Evolutionary conservation across 1,140 invertebrate genomes (phyloP), one percentile per base, ranked within the genome.

Genomic region (Prorops nasuta): DNA sequence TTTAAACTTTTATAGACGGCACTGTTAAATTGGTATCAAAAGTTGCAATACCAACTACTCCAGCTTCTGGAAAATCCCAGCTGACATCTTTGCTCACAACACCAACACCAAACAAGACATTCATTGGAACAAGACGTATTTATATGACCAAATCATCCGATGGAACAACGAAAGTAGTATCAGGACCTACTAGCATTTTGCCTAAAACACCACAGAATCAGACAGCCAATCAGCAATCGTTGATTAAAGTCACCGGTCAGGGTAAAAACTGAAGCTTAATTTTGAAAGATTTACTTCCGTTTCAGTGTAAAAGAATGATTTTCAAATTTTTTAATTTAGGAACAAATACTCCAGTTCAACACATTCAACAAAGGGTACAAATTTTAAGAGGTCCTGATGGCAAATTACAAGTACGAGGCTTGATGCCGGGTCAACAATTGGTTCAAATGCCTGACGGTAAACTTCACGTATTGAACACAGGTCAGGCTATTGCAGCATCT

Each of bases 371-470:
- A 67, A 89, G 91, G 69, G 89, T 98, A 20, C 93, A 96, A 79
- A 93, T 97, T 48, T 86, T 94, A 55, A 86, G 91, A 61, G 86
- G 87, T 1, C 87, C 91, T 0, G 92, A 95, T 74, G 94, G 94
- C 14, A 94, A 95, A 75, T 78, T 97, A 1, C 92, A 94, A 70
- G 92, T 97, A 2, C 83, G 90, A 49, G 95, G 94, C 6, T 77
- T 98, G 1, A 82, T 94, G 71, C 90, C 92, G 37, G 92, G 94
- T n/a, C 95, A 98, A 66, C 92, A 96, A 62, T 77, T 96, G 18
- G 86, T 96, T 17, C 90, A 96, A 69, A 87, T 95, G 81, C 86
- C 94, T 0, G 94, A 97, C 77, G 95, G 95, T 0, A 92, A 94
- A 73, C 76, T 97, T 21, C 94, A 97, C 64, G 87, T 96, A 2